phyloP scores from a whole-genome alignment of 2,113 vertebrate species.

The Mobula birostris region DNA sequence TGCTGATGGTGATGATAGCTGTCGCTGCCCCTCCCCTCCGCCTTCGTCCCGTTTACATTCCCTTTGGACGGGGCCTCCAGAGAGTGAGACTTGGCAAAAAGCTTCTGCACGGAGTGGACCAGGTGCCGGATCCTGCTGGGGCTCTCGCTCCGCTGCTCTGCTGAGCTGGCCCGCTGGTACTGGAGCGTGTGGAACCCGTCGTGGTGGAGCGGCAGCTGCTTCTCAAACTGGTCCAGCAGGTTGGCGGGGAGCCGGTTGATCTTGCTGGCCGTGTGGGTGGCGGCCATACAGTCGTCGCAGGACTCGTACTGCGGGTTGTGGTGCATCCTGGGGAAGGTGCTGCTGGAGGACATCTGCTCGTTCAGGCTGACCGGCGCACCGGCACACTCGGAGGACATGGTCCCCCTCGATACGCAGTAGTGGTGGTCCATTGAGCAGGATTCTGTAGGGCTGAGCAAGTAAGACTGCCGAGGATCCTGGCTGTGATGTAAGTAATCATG shows the following conservation, averaged over 20 bases:
- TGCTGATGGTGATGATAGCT: constrained; percentile 56
- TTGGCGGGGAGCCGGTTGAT: constrained; percentile 87
- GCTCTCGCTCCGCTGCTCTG: constrained; percentile 86
- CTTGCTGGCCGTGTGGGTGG: constrained; percentile 72
- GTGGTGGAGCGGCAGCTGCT: constrained; percentile 91
- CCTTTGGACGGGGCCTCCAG: constrained; percentile 87
- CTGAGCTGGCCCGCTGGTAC: constrained; percentile 81
- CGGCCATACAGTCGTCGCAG: constrained; percentile 83
- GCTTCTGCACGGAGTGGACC: constrained; percentile 95
- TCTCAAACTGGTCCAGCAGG: constrained; percentile 91
- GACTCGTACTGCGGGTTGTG: constrained; percentile 81
- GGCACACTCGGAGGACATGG: constrained; percentile 52
- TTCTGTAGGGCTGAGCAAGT: constrained; percentile 66
- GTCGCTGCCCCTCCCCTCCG: constrained; percentile 69
- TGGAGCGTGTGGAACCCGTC: constrained; percentile 96
- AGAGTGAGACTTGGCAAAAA: constrained; percentile 97
- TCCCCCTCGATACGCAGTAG: constrained; percentile 66
- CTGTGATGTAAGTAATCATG: constrained; percentile 63
- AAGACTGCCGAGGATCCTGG: constrained; percentile 53
- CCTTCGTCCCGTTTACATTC: constrained; percentile 83
- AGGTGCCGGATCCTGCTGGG: constrained; percentile 94
- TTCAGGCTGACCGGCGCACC: constrained; percentile 64
- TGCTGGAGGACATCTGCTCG: constrained; percentile 75
- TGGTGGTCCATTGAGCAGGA: constrained; percentile 72
- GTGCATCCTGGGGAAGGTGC: constrained; percentile 93